phyloP scores from a whole-genome alignment of 2,888 invertebrate genomes.

The Lepetodrilus schrolli region DNA sequence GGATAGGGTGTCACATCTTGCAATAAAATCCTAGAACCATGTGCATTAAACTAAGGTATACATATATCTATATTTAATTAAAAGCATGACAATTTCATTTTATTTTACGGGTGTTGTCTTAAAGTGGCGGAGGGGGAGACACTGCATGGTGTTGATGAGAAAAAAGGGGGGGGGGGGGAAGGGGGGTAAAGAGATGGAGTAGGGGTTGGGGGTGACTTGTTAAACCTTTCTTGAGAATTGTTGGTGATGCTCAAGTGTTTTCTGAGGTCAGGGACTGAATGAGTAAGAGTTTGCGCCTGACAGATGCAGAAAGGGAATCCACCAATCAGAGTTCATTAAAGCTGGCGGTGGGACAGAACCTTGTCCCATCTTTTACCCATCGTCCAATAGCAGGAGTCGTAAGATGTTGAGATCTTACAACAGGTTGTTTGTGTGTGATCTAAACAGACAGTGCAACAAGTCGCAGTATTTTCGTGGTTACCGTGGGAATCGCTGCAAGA shows the following conservation, averaged over 20 bases:
- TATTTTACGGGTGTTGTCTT: too few species aligned
- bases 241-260: slow-evolving; percentile 6
- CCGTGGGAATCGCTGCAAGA: slow-evolving; percentile 23
- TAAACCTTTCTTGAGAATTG: background rate
- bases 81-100: too few species aligned
- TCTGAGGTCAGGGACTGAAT: background rate
- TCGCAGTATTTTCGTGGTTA: slow-evolving; percentile 15
- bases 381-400: slow-evolving; percentile 1
- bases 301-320: background rate
- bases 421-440: slow-evolving; percentile 15
- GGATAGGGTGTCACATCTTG: too few species aligned
- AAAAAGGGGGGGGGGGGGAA: background rate
- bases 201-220: background rate
- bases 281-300: background rate
- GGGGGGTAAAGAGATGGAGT: background rate
- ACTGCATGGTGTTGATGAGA: too few species aligned
- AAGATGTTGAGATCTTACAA: slow-evolving; percentile 27
- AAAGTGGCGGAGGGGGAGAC: too few species aligned
- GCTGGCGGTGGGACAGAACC: background rate
- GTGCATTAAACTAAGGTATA: too few species aligned
- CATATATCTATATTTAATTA: too few species aligned
- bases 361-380: slow-evolving; percentile 1
- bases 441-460: slow-evolving; percentile 21
- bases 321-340: background rate
- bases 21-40: too few species aligned